Percentiles rank a stretch among this genome's conserved stretches.
Evolutionary conservation across 2,113 vertebrate genomes (phyloP).

Genomic region (Nycticebus coucang): DNA sequence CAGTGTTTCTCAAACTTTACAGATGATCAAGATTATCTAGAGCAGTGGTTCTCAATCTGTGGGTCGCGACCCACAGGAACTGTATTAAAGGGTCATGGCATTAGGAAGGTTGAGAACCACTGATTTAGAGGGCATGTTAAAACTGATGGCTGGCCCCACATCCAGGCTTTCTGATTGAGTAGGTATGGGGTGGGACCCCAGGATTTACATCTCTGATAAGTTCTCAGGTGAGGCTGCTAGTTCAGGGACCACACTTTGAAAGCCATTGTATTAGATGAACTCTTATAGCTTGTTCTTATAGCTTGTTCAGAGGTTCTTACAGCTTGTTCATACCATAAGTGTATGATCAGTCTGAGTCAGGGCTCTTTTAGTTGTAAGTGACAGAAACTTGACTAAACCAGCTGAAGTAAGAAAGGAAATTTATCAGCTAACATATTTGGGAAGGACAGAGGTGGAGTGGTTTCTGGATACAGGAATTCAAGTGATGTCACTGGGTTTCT

Average conservation of each 20-base stretch:
- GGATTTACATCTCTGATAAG: background rate
- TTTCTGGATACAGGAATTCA: conserved; percentile 57
- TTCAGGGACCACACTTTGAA: background rate
- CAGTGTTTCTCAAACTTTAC: conserved; percentile 16
- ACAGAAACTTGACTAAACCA: conserved; percentile 60
- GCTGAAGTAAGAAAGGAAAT: conserved; percentile 54
- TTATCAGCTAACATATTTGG: conserved; percentile 36
- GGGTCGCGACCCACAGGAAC: too few relatives aligned
- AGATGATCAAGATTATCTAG: background rate
- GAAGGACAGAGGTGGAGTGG: conserved; percentile 24
- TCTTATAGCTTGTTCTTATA: background rate
- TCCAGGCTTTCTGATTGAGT: conserved; percentile 25
- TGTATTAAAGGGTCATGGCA: too few relatives aligned
- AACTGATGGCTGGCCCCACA: background rate
- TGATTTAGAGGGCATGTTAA: background rate
- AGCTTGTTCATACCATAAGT: conserved; percentile 7
- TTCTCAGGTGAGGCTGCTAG: conserved; percentile 10
- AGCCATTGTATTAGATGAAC: background rate
- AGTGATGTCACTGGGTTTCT: conserved; percentile 26
- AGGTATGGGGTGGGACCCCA: background rate
- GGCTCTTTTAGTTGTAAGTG: conserved; percentile 17
- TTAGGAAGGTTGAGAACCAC: too few relatives aligned
- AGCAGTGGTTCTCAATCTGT: too few relatives aligned
- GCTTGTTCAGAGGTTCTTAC: background rate
- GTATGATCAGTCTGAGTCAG: conserved; percentile 33